A percentile compares a stretch with the other conserved stretches of the same genome.
phyloP scores from a whole-genome alignment of 2,797 vertebrate genomes.

The Gorsachius magnificus region DNA sequence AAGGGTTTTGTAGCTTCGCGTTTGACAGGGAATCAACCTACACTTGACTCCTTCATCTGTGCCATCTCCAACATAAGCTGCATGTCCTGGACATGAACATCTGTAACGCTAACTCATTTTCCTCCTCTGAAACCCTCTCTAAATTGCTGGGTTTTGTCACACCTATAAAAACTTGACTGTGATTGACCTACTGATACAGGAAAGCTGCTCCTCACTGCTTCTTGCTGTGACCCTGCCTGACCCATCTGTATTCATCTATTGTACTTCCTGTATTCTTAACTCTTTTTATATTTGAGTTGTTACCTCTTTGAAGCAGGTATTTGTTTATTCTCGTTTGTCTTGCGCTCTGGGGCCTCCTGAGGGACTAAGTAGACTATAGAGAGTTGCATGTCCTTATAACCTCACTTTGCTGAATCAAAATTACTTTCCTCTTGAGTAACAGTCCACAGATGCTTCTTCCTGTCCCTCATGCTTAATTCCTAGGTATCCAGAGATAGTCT shows the following conservation, averaged over 20 bases:
- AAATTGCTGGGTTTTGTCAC: neutral
- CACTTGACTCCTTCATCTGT: neutral
- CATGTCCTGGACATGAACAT: neutral
- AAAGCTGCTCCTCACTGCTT: neutral
- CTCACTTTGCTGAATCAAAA: neutral
- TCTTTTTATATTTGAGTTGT: neutral
- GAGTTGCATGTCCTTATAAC: neutral
- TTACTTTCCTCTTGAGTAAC: neutral
- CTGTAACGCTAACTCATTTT: neutral
- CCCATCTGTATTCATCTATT: neutral
- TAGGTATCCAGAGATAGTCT: neutral
- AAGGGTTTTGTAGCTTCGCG: neutral
- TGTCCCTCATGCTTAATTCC: neutral
- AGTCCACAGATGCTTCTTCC: neutral
- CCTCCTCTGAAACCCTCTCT: neutral
- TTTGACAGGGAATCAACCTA: neutral
- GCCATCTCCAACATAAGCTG: neutral
- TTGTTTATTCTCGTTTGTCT: neutral
- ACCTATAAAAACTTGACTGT: neutral
- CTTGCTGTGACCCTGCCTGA: neutral
- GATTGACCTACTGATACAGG: neutral
- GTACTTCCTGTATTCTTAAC: neutral
- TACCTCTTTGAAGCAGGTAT: neutral
- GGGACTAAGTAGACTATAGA: neutral
- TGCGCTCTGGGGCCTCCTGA: neutral